phyloP scores from a whole-genome alignment of 1,140 invertebrate species.

The Parapsyche elsis region DNA sequence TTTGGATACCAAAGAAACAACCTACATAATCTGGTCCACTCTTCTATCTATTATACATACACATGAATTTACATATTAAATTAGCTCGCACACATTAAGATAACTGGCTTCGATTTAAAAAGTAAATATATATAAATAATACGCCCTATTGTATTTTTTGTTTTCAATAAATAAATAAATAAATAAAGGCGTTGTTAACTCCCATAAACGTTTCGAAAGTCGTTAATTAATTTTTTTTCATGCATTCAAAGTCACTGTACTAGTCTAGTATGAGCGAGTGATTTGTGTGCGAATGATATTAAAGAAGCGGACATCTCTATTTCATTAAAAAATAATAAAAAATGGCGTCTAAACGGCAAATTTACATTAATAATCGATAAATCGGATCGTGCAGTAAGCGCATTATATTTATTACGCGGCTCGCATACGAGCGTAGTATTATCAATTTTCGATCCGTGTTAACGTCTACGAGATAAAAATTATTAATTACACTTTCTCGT shows the following conservation, averaged over 20 bases:
- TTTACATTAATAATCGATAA: conserved; percentile 13
- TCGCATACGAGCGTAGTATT: background rate
- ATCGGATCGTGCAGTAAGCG: background rate
- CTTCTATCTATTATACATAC: no score
- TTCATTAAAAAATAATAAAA: background rate
- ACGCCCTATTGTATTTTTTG: conserved; percentile 29
- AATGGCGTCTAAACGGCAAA: background rate
- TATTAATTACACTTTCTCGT: conserved; percentile 13
- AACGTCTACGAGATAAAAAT: conserved; percentile 21
- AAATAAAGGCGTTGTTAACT: conserved; percentile 29
- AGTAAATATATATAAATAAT: conserved; percentile 9
- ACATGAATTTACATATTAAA: background rate
- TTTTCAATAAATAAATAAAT: background rate
- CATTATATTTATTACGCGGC: conserved; percentile 20
- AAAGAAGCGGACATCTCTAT: background rate
- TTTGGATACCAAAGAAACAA: no score
- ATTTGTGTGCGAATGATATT: conserved; percentile 20
- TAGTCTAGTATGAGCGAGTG: background rate
- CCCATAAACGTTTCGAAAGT: conserved; percentile 16
- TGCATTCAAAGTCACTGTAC: no score
- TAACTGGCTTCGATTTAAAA: background rate
- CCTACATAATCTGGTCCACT: no score
- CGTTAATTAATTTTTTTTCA: background rate
- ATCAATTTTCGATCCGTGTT: conserved; percentile 27
- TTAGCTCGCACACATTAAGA: background rate